These are phyloP conservation scores for Dolichoris vasculosae DNA, from an alignment of 1,140 invertebrate species.

Conservation along the genomic window DNA sequence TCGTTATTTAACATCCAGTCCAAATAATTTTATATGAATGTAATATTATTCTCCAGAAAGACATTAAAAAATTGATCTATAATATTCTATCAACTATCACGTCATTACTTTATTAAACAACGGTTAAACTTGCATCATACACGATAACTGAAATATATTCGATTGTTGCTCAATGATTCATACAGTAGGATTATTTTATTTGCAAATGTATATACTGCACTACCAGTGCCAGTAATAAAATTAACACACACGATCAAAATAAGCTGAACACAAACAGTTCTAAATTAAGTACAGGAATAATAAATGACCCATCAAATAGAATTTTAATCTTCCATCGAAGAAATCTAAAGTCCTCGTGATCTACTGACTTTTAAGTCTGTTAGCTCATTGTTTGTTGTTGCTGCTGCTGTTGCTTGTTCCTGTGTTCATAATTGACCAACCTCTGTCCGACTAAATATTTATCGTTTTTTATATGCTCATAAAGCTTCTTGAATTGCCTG, in stretches of 20 bases:
- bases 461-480: slow-evolving; percentile 99
- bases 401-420: slow-evolving; percentile 77
- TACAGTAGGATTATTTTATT: background rate
- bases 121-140: background rate
- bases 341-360: slow-evolving; percentile 8
- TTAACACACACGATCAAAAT: background rate
- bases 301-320: background rate
- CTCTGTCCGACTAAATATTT: slow-evolving; percentile 97
- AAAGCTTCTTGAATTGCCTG: slow-evolving; percentile 93
- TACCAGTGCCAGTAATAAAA: background rate
- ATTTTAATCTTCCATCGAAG: slow-evolving; percentile 28
- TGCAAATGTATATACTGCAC: background rate
- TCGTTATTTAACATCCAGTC: background rate
- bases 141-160: background rate
- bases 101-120: background rate
- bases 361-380: slow-evolving; percentile 47
- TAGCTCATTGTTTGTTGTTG: slow-evolving; percentile 68
- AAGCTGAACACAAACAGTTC: background rate
- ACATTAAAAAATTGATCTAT: background rate
- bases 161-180: background rate
- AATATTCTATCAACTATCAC: background rate
- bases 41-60: background rate
- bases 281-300: slow-evolving; percentile 32
- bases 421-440: slow-evolving; percentile 95
- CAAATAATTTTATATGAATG: background rate